Conservation (phyloP, 2,888 invertebrate genomes). For the Lordiphosa andalusiaca region DNA sequence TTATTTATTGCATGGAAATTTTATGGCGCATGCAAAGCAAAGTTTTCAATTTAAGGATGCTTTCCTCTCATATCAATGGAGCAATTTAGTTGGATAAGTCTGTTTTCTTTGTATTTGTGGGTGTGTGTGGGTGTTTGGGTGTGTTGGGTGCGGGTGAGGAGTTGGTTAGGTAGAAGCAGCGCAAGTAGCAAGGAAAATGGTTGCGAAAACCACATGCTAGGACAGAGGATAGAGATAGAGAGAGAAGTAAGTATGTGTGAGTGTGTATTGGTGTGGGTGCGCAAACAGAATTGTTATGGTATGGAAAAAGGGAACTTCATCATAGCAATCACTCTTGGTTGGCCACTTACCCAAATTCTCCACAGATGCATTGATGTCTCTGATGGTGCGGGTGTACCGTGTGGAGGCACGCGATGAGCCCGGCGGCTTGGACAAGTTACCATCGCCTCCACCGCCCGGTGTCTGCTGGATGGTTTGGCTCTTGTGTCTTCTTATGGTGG, state of each 20-base stretch:
- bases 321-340: slow-evolving; percentile 21
- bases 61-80: too few species aligned
- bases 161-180: slow-evolving; percentile 8
- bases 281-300: slow-evolving; percentile 65
- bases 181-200: slow-evolving; percentile 27
- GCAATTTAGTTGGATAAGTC: background rate
- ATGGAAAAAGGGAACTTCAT: slow-evolving; percentile 43
- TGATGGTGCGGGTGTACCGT: slow-evolving; percentile 84
- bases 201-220: slow-evolving; percentile 33
- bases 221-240: slow-evolving; percentile 8
- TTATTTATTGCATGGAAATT: too few species aligned
- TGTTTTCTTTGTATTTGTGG: background rate
- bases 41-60: too few species aligned
- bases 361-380: slow-evolving; percentile 87
- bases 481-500: slow-evolving; percentile 91
- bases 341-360: slow-evolving; percentile 85
- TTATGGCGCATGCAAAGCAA: too few species aligned
- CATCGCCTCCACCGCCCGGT: slow-evolving; percentile 81
- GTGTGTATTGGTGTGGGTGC: slow-evolving; percentile 33
- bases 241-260: slow-evolving; percentile 11
- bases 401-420: slow-evolving; percentile 69
- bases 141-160: slow-evolving; percentile 3
- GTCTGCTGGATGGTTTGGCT: slow-evolving; percentile 89
- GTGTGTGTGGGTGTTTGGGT: background rate
- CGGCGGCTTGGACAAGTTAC: slow-evolving; percentile 70